Conservation (phyloP, 1,140 invertebrate genomes). For the Drosophila pseudoananassae region DNA sequence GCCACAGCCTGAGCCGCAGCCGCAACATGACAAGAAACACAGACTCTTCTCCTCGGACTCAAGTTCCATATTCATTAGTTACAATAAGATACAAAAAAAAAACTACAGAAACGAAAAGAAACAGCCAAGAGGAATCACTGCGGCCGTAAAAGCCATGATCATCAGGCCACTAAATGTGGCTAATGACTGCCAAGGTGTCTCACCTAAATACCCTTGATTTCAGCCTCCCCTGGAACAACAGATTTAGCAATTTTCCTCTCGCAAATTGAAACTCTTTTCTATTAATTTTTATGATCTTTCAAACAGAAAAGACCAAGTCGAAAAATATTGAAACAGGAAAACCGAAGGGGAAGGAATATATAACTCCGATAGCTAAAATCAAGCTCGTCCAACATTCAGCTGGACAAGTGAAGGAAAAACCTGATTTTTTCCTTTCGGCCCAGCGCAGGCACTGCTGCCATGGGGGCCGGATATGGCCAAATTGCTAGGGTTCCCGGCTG, state of each 20-base stretch:
- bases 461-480: constrained; percentile 78
- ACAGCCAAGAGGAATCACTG: constrained; percentile 17
- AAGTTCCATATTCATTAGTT: constrained; percentile 82
- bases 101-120: neutral
- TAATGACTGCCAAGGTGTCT: constrained; percentile 69
- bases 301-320: constrained; percentile 15
- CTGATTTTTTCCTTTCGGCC: constrained; percentile 67
- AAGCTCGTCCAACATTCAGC: constrained; percentile 40
- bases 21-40: constrained; percentile 64
- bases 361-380: constrained; percentile 39
- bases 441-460: constrained; percentile 62
- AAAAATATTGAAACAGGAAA: constrained; percentile 32
- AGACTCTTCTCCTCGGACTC: constrained; percentile 39
- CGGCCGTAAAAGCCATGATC: constrained; percentile 49
- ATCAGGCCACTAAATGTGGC: constrained; percentile 63
- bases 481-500: constrained; percentile 75
- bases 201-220: constrained; percentile 47
- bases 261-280: constrained; percentile 39
- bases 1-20: constrained; percentile 30
- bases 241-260: constrained; percentile 25
- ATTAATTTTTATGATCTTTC: constrained; percentile 44
- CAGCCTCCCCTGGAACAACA: constrained; percentile 7
- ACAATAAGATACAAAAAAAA: constrained; percentile 41
- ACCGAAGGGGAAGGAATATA: constrained; percentile 29
- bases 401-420: constrained; percentile 67